phyloP scores from a whole-genome alignment of 2,888 invertebrate genomes.

The Maniola hyperantus region DNA sequence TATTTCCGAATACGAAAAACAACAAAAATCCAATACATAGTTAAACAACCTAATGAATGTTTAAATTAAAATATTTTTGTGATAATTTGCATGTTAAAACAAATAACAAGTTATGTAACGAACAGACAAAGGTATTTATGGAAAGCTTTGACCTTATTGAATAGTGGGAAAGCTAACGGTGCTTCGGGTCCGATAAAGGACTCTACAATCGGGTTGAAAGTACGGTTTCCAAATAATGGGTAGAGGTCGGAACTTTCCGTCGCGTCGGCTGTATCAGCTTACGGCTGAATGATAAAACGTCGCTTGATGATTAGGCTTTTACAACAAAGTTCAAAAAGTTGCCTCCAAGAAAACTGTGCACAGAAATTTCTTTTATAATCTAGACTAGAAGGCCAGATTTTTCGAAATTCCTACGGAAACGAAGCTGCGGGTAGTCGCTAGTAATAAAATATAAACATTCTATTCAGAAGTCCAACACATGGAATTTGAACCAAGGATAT shows the following conservation, averaged over 20 bases:
- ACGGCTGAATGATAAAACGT: neutral
- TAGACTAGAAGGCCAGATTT: too few relatives aligned
- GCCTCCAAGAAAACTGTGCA: too few relatives aligned
- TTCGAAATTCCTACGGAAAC: too few relatives aligned
- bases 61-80: neutral
- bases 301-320: neutral
- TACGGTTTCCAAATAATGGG: slow-evolving; percentile 13
- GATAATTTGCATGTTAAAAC: neutral
- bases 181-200: slow-evolving; percentile 36
- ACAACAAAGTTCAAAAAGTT: too few relatives aligned
- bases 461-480: too few relatives aligned
- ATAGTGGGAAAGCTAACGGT: slow-evolving; percentile 35
- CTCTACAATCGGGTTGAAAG: slow-evolving; percentile 24
- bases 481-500: too few relatives aligned
- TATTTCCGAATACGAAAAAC: neutral
- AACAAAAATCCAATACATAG: too few relatives aligned
- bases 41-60: too few relatives aligned
- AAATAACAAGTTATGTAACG: slow-evolving; percentile 2
- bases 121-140: slow-evolving; percentile 1
- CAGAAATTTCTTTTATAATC: too few relatives aligned
- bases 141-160: slow-evolving; percentile 23
- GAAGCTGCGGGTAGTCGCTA: too few relatives aligned
- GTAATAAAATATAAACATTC: too few relatives aligned
- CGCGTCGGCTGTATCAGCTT: neutral
- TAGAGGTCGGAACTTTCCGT: neutral